Conservation (phyloP, 2,888 invertebrate species). For the Kryphioiulus occultus region DNA sequence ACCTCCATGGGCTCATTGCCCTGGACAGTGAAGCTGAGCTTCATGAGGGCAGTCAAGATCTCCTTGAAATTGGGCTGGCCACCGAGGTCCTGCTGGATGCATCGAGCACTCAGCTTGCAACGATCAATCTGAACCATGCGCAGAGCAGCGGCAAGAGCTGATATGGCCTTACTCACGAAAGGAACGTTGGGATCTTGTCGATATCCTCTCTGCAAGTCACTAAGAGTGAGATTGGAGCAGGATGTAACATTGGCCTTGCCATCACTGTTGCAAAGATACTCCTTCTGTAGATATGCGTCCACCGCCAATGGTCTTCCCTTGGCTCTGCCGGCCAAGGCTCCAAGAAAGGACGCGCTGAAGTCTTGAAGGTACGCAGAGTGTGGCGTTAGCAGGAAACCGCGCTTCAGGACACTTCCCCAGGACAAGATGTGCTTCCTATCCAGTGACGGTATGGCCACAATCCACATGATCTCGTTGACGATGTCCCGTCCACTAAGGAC, state of each 20-base stretch:
- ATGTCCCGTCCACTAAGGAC: not conserved
- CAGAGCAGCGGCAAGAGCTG: slow-evolving; percentile 57
- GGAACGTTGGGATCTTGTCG: slow-evolving; percentile 51
- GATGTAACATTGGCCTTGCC: not conserved
- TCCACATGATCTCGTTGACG: slow-evolving; percentile 40
- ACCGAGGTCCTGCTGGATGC: slow-evolving; percentile 15
- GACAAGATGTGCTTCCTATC: slow-evolving; percentile 24
- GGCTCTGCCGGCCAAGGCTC: slow-evolving; percentile 20
- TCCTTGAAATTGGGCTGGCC: slow-evolving; percentile 54
- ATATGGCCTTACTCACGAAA: slow-evolving; percentile 52
- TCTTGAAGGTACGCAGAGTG: slow-evolving; percentile 57
- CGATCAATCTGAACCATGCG: slow-evolving; percentile 59
- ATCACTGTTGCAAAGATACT: slow-evolving; percentile 32
- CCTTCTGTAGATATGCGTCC: slow-evolving; percentile 45
- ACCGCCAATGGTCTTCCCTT: slow-evolving; percentile 43
- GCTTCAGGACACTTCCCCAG: slow-evolving; percentile 33
- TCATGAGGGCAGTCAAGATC: slow-evolving; percentile 55
- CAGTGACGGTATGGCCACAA: slow-evolving; percentile 50
- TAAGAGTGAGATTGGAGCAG: slow-evolving; percentile 43
- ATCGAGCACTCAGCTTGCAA: slow-evolving; percentile 53
- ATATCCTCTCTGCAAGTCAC: slow-evolving; percentile 43
- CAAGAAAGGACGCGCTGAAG: slow-evolving; percentile 54
- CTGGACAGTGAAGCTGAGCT: slow-evolving; percentile 56
- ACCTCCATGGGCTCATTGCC: slow-evolving; percentile 56
- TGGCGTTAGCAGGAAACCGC: slow-evolving; percentile 55